Evolutionary conservation across 1,140 invertebrate genomes (phyloP).

Genomic region (Episyrphus balteatus): DNA sequence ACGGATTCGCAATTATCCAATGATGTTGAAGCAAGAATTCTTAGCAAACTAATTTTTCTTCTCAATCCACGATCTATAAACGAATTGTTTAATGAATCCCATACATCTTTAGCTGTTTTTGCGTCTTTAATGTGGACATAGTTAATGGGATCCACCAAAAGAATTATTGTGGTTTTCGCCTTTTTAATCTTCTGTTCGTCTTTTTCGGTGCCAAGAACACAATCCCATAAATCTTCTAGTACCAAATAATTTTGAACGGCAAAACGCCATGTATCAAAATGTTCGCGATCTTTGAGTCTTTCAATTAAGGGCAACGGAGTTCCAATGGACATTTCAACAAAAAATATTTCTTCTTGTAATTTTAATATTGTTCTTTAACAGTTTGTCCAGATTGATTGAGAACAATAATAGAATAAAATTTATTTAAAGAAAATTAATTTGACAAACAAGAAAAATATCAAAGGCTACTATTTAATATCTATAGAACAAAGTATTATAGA

Average conservation of each 20-base stretch:
- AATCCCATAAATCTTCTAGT: background rate
- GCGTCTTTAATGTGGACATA: constrained; percentile 18
- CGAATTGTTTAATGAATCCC: constrained; percentile 15
- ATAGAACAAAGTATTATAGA: too few species aligned
- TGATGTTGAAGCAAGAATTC: constrained; percentile 17
- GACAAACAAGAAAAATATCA: too few species aligned
- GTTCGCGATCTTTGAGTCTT: background rate
- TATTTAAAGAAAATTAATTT: too few species aligned
- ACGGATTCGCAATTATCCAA: constrained; percentile 19
- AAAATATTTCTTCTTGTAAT: too few species aligned
- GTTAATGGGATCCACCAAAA: constrained; percentile 23
- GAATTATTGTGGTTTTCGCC: constrained; percentile 22
- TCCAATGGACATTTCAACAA: too few species aligned
- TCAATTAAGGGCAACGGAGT: constrained; percentile 4
- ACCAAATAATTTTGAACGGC: background rate
- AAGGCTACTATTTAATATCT: too few species aligned
- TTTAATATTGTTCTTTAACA: too few species aligned
- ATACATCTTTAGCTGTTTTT: constrained; percentile 17
- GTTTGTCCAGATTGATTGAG: too few species aligned
- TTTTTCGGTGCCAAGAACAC: constrained; percentile 9
- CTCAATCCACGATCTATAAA: constrained; percentile 27
- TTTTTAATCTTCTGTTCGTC: constrained; percentile 15
- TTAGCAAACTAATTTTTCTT: constrained; percentile 25
- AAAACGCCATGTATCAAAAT: background rate
- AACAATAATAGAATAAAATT: too few species aligned